Percentiles rank a stretch among this genome's conserved stretches.
Evolutionary conservation across 2,888 invertebrate genomes (phyloP).

Genomic region (Agonopterix subpropinquella): DNA sequence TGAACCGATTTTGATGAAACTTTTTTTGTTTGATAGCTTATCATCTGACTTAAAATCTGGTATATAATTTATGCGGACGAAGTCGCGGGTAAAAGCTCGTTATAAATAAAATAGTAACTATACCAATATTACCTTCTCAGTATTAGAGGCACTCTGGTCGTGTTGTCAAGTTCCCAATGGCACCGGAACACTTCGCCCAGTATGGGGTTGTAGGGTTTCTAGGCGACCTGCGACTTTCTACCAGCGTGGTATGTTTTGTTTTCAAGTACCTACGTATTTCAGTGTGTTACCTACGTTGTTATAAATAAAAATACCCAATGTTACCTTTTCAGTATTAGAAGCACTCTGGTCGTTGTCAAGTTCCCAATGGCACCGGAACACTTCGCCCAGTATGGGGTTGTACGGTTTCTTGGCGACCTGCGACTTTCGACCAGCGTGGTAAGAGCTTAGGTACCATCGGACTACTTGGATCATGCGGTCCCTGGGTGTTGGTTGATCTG

Average conservation of each 20-base stretch:
- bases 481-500: constrained; percentile 88
- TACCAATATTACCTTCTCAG: neutral
- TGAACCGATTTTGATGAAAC: too few relatives aligned
- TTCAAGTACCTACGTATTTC: too few relatives aligned
- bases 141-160: constrained; percentile 2
- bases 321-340: neutral
- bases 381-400: constrained; percentile 98
- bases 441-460: constrained; percentile 98
- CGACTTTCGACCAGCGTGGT: constrained; percentile 98
- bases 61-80: too few relatives aligned
- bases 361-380: constrained; percentile 94
- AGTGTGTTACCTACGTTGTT: too few relatives aligned
- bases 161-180: constrained; percentile 84
- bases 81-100: too few relatives aligned
- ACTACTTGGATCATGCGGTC: constrained; percentile 97
- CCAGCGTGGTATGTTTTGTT: constrained; percentile 99
- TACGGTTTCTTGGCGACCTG: constrained; percentile 99
- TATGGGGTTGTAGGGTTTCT: constrained; percentile 99
- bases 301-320: too few relatives aligned
- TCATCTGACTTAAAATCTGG: too few relatives aligned
- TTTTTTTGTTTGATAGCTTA: too few relatives aligned
- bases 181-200: constrained; percentile 97
- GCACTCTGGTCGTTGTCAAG: constrained; percentile 50
- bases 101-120: too few relatives aligned
- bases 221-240: constrained; percentile 96